These are phyloP conservation scores for Poeciliopsis turrubarensis DNA, from an alignment of 2,113 vertebrate genomes.

Conservation along the genomic window DNA sequence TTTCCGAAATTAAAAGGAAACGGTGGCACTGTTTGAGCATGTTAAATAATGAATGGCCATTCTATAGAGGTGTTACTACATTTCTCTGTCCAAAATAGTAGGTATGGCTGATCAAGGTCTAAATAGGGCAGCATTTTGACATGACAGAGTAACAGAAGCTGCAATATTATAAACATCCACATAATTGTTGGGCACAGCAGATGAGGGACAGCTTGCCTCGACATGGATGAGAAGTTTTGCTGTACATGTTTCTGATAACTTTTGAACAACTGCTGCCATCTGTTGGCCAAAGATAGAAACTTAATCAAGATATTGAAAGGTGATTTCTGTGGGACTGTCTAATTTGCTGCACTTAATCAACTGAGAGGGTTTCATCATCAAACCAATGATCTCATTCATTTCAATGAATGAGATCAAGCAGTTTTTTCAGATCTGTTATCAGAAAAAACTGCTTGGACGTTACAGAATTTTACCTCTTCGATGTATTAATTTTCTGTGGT, in stretches of 20 bases:
- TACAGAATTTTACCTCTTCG: neutral
- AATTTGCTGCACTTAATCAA: no score
- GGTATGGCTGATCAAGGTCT: neutral
- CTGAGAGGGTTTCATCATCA: no score
- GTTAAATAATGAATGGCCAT: neutral
- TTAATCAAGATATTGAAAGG: neutral
- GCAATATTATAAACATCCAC: neutral
- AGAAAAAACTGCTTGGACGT: no score
- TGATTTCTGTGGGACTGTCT: no score
- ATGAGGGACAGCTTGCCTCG: neutral
- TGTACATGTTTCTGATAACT: neutral
- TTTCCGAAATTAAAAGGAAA: constrained; percentile 1
- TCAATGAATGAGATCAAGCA: no score
- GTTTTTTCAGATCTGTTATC: no score
- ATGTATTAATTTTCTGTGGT: neutral
- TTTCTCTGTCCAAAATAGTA: neutral
- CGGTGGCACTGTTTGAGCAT: neutral
- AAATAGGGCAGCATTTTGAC: neutral
- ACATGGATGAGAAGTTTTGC: neutral
- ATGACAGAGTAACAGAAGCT: neutral
- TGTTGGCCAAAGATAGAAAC: constrained; percentile 42
- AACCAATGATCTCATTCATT: no score
- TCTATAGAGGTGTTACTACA: neutral
- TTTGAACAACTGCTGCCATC: constrained; percentile 64
- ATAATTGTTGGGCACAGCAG: neutral